Conservation (phyloP, 2,888 invertebrate genomes). For the Argyra leucocephala region DNA sequence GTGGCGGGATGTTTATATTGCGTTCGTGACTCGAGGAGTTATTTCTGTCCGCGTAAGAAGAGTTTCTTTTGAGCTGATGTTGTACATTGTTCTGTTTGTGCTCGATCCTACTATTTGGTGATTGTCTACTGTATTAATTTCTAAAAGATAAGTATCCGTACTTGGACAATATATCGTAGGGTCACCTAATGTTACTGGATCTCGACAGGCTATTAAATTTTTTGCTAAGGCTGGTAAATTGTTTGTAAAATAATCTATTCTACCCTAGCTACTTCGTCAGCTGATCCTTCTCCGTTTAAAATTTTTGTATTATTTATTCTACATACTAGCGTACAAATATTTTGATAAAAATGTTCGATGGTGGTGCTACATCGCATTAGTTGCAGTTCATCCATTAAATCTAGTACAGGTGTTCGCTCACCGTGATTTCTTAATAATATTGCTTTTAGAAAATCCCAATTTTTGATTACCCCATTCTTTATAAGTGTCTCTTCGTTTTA, state of each 20-base stretch:
- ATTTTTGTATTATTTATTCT: conserved; percentile 7
- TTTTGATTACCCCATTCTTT: conserved; percentile 14
- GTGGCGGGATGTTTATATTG: not conserved
- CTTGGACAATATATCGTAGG: conserved; percentile 14
- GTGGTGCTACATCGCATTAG: conserved; percentile 13
- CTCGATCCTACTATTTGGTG: not conserved
- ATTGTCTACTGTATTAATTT: not conserved
- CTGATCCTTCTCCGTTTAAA: not conserved
- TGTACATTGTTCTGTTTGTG: not conserved
- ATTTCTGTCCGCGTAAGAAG: not conserved
- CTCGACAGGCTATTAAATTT: conserved; percentile 14
- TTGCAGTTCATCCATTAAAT: conserved; percentile 15
- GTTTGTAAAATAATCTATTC: conserved; percentile 18
- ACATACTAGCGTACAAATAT: conserved; percentile 15
- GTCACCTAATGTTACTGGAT: conserved; percentile 14
- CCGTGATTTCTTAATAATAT: conserved; percentile 16
- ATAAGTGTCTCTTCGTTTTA: conserved; percentile 13
- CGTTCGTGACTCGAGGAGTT: not conserved
- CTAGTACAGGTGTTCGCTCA: conserved; percentile 12
- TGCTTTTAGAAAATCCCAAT: conserved; percentile 14
- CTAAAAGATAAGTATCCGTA: not conserved
- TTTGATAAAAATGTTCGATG: conserved; percentile 17
- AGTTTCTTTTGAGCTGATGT: not conserved
- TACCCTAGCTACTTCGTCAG: conserved; percentile 10
- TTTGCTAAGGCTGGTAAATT: conserved; percentile 16